Conservation (phyloP, 2,888 invertebrate species). For the Euzetes globulus region DNA sequence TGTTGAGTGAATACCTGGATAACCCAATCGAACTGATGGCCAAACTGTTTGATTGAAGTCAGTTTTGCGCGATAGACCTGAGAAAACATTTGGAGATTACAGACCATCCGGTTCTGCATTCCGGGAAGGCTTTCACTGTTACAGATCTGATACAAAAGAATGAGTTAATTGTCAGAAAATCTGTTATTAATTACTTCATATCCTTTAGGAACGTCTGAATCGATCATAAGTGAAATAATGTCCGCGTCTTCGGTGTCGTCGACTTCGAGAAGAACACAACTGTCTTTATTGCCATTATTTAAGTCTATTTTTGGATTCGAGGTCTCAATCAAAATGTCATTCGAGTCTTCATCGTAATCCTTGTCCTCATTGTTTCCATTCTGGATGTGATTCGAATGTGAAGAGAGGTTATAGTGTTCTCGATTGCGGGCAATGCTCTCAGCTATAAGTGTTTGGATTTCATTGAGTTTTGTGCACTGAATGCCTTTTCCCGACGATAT, state of each 20-base stretch:
- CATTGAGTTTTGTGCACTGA: conserved; percentile 49
- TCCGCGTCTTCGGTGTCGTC: conserved; percentile 76
- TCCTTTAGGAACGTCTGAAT: conserved; percentile 64
- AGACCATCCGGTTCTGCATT: conserved; percentile 36
- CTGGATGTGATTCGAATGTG: neutral
- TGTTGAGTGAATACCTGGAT: conserved; percentile 46
- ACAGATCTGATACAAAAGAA: conserved; percentile 48
- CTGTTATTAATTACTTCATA: conserved; percentile 55
- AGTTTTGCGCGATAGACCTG: conserved; percentile 60
- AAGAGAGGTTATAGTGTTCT: conserved; percentile 57
- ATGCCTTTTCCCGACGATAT: conserved; percentile 51
- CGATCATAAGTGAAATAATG: conserved; percentile 64
- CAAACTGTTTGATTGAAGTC: conserved; percentile 45
- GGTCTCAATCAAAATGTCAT: neutral
- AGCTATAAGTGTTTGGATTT: conserved; percentile 61
- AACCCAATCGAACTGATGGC: conserved; percentile 49
- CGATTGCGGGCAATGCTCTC: conserved; percentile 64
- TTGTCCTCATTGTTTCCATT: conserved; percentile 8
- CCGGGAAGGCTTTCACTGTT: conserved; percentile 71
- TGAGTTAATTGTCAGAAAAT: neutral
- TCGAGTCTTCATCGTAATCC: conserved; percentile 9
- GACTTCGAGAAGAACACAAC: conserved; percentile 51
- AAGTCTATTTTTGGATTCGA: conserved; percentile 15
- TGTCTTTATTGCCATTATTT: conserved; percentile 32
- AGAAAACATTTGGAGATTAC: conserved; percentile 63